Base-by-base conservation (phyloP, 35 echinoderm and acorn worm genomes). In the Lytechinus pictus region DNA sequence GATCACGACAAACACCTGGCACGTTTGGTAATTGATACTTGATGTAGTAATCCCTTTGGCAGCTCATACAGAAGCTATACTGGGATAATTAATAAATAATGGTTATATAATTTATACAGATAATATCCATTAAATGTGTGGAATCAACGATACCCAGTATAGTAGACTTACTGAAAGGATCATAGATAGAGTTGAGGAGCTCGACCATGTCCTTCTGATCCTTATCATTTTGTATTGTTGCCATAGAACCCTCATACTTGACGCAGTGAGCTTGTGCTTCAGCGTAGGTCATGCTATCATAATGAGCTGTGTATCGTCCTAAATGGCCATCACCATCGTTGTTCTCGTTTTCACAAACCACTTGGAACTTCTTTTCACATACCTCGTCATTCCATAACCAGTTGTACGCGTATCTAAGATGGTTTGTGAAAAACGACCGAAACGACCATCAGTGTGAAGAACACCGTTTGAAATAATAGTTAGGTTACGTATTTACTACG, bases 371-470 rank as follows among this genome's bases (percentile, higher is more conserved):
- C 1, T 27, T 92, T 60, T 94, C 92, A 53, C 96, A 97, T 10
- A 92, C 95, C 13, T 66, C 92, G 19, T 97, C 96, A 94, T 97
- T 97, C 96, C 96, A 97, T n/a, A 94, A 51, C 96, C 96, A 97
- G 61, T 97, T 54, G 72, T 86, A 97, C 0, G 86, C 13, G 44
- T 97, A 94, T 24, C 96, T 97, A 21, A 21, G 11, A 44, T 44
- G 0, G 33, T 44, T 0, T 44, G 33, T 44, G 2, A 44, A 44
- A 44, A 44, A 44, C n/a, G 2, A 44, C 2, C 2, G 33, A 1
- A 44, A 44, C 33, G 33, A 44, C 33, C 33, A 44, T 44, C 1
- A 44, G 33, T 44, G 33, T 44, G 33, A 0, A 44, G 33, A 44
- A 44, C 33, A 44, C 33, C 33, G 2, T 44, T 44, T 44, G 33